Base-by-base conservation (phyloP, 2,888 invertebrate species). In the Pseudococcus viburni region DNA sequence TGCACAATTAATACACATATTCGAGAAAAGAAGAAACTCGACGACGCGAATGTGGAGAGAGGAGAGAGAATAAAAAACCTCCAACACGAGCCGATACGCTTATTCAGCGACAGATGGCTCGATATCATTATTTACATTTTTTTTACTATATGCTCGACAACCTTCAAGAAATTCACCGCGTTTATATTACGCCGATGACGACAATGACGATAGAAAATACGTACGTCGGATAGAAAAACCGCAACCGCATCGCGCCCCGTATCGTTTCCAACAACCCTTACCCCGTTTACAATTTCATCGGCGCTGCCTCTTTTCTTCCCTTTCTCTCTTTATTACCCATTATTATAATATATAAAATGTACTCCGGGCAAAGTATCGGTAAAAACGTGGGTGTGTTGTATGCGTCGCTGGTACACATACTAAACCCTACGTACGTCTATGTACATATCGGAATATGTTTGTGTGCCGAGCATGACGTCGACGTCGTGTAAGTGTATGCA, bases 231-330 rank as follows among this genome's bases (percentile, higher is more conserved):
- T 83, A 39, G 80, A 19, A 64, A 64, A 64, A 22, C 64, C 64
- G 64, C 64, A 64, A 64, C 64, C 64, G 8, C 64, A 22, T 64
- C 64, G 64, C 19, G 11, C 22, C 64, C 64, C 64, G 17, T 59
- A 33, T 59, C n/a, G n/a, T 59, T 59, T 6, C n/a, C 5, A 64
- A 22, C 64, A 19, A 22, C 64, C 64, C 64, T 64, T 64, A 64
- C 22, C 64, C 64, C n/a, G 19, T 68, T 88, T 73, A 68, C 84
- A 88, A 89, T 86, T 88, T 85, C 88, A n/a, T 59, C 80, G 55
- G 55, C 33, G 85, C 88, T 39, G 73, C 33, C 4, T 9, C 19
- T 33, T 33, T 68, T 15, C 26, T 12, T 68, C 33, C 33, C 73
- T 33, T 73, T 39, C 64, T 64, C 73, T 73, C 73, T 73, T 73